phyloP scores from a whole-genome alignment of 2,797 vertebrate species.

The Myripristis murdjan region DNA sequence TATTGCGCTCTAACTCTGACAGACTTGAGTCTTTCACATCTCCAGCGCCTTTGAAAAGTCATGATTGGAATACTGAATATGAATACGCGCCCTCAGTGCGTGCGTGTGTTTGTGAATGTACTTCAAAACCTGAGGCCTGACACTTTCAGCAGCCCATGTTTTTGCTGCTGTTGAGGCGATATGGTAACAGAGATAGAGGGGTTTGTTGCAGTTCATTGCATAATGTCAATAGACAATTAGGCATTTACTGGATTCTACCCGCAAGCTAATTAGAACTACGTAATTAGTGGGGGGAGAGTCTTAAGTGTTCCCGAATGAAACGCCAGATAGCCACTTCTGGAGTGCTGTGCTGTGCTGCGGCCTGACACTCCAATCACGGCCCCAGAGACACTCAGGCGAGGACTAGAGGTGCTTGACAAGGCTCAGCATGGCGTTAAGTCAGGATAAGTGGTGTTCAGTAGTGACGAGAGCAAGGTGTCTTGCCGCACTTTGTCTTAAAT shows the following conservation, averaged over 20 bases:
- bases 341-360: constrained; percentile 54
- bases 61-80: constrained; percentile 69
- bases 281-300: constrained; percentile 81
- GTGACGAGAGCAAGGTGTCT: constrained; percentile 22
- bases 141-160: constrained; percentile 35
- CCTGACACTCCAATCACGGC: constrained; percentile 59
- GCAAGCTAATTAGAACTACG: constrained; percentile 83
- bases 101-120: constrained; percentile 17
- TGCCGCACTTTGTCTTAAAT: constrained; percentile 9
- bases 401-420: constrained; percentile 64
- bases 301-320: constrained; percentile 84
- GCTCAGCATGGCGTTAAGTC: constrained; percentile 52
- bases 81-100: constrained; percentile 40
- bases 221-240: constrained; percentile 89
- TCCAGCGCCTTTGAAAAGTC: constrained; percentile 69
- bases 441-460: constrained; percentile 60
- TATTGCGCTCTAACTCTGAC: constrained; percentile 56
- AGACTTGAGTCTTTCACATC: constrained; percentile 65
- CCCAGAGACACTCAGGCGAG: constrained; percentile 58
- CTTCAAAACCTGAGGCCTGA: constrained; percentile 2
- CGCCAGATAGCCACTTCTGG: constrained; percentile 72
- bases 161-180: constrained; percentile 72
- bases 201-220: constrained; percentile 81
- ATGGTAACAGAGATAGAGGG: constrained; percentile 77
- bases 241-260: constrained; percentile 78